Percentiles rank a stretch among this genome's conserved stretches.
Conservation (phyloP, 2,113 vertebrate species). For the Larimichthys polyactis region DNA sequence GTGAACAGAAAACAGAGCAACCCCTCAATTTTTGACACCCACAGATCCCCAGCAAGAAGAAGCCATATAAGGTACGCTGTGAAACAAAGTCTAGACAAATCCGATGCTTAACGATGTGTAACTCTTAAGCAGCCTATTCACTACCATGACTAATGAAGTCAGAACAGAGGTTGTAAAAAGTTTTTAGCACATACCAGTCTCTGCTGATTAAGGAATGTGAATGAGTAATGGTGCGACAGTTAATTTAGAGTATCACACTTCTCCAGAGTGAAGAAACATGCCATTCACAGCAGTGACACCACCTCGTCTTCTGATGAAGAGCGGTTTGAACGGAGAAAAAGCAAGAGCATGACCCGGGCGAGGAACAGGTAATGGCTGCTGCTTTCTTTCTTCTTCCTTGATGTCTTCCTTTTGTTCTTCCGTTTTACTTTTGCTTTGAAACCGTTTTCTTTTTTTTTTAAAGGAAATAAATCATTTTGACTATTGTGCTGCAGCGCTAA, state of each 20-base stretch:
- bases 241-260: neutral
- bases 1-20: slow-evolving; percentile 97
- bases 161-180: neutral
- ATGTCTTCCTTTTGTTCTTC: neutral
- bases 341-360: slow-evolving; percentile 97
- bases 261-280: slow-evolving; percentile 96
- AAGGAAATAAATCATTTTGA: neutral
- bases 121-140: neutral
- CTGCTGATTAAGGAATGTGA: slow-evolving; percentile 1
- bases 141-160: neutral
- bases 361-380: slow-evolving; percentile 89
- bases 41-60: slow-evolving; percentile 98
- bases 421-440: neutral
- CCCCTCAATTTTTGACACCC: slow-evolving; percentile 95
- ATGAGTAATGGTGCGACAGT: neutral
- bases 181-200: neutral
- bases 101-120: neutral
- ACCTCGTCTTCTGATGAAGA: slow-evolving; percentile 98
- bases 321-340: slow-evolving; percentile 97
- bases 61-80: slow-evolving; percentile 94
- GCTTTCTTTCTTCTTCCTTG: neutral
- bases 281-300: slow-evolving; percentile 98
- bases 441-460: neutral
- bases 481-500: neutral
- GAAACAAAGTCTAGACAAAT: neutral